Evolutionary conservation across 2,113 vertebrate species (phyloP).

Genomic region (Aegotheles bennettii): DNA sequence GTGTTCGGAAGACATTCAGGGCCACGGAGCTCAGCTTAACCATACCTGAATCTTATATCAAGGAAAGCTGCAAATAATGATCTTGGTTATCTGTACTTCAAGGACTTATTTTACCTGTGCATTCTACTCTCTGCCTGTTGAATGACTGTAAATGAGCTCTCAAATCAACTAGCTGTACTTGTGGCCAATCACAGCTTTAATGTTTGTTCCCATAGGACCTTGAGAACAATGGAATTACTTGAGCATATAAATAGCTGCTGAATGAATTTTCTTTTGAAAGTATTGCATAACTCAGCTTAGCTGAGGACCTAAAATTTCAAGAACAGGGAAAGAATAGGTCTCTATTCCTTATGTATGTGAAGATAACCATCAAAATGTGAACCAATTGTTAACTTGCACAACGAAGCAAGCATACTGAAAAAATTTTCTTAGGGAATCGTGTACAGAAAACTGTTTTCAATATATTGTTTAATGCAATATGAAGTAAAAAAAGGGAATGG

Average conservation of each 20-base stretch:
- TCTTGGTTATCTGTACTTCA: neutral
- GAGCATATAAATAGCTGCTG: slow-evolving; percentile 15
- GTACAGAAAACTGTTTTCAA: neutral
- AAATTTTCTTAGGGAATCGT: neutral
- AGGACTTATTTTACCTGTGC: neutral
- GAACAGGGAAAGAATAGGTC: neutral
- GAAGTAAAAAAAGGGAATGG: neutral
- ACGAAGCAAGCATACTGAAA: neutral
- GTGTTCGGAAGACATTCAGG: neutral
- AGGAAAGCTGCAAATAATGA: neutral
- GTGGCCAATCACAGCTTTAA: neutral
- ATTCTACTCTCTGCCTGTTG: neutral
- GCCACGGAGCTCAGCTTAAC: neutral
- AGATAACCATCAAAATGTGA: neutral
- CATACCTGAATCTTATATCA: neutral
- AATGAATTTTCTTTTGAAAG: neutral
- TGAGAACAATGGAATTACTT: neutral
- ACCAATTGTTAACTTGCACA: neutral
- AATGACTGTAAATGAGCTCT: neutral
- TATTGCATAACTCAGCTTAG: neutral
- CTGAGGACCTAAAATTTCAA: neutral
- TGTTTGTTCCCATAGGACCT: neutral
- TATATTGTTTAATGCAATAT: neutral
- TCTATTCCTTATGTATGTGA: neutral
- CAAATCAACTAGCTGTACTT: neutral